Percentiles rank a stretch among this genome's conserved stretches.
Conservation (phyloP, 2,797 vertebrate genomes). For the Sebastes reedi region DNA sequence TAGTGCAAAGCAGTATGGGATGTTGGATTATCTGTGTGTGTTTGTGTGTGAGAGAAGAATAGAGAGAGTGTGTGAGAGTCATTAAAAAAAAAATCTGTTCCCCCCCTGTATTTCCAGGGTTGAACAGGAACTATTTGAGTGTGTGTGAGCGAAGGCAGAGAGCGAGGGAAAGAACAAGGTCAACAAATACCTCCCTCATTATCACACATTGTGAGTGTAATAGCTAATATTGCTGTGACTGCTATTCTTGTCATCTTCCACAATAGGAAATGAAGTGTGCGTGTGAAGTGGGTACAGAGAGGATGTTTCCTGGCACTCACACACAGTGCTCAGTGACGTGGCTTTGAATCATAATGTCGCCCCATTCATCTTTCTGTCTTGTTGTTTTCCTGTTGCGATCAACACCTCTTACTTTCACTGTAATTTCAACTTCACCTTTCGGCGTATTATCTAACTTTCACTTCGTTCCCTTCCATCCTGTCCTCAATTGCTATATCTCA, state of each 20-base stretch:
- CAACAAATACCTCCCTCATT: background rate
- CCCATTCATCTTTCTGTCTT: background rate
- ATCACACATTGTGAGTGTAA: constrained; percentile 18
- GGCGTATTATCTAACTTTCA: background rate
- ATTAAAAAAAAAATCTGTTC: background rate
- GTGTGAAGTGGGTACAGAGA: background rate
- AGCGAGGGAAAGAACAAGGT: background rate
- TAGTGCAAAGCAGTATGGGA: constrained; percentile 3
- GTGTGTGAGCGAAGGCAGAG: background rate
- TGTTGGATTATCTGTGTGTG: background rate
- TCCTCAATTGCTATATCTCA: background rate
- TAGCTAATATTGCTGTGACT: background rate
- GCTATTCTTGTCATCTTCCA: background rate
- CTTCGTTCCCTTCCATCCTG: background rate
- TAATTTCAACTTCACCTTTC: background rate
- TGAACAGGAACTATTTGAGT: background rate
- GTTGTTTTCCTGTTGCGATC: background rate
- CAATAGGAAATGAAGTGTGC: constrained; percentile 5
- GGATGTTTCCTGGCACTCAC: background rate
- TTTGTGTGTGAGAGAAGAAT: background rate
- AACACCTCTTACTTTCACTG: background rate
- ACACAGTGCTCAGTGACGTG: background rate
- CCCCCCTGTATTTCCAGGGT: background rate
- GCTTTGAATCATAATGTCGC: background rate
- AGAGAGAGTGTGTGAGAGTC: background rate